These are phyloP conservation scores for Pimephales promelas DNA, from an alignment of 2,113 vertebrate species.

Conservation along the genomic window DNA sequence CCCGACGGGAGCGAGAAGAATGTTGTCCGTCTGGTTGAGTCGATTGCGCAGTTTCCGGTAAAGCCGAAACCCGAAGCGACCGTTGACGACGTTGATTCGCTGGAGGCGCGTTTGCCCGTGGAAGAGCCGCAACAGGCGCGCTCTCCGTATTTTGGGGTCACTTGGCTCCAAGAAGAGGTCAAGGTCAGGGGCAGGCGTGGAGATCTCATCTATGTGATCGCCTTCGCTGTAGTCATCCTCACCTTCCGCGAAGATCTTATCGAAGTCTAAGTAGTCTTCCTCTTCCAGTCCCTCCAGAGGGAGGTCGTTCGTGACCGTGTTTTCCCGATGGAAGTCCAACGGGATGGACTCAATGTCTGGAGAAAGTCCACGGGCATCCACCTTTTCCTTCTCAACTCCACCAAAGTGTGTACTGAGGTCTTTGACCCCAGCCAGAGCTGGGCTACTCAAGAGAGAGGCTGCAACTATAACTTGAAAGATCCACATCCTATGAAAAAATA, in stretches of 20 bases:
- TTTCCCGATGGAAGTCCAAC: constrained; percentile 86
- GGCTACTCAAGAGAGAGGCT: constrained; percentile 71
- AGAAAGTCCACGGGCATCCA: constrained; percentile 54
- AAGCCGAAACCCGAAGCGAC: constrained; percentile 89
- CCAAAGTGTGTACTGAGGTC: constrained; percentile 75
- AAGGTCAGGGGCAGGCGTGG: constrained; percentile 70
- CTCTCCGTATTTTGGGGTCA: constrained; percentile 77
- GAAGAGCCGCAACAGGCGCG: constrained; percentile 87
- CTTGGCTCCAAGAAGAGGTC: constrained; percentile 79
- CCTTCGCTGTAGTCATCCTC: constrained; percentile 81
- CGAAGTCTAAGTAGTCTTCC: constrained; percentile 89
- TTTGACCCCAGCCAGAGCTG: constrained; percentile 74
- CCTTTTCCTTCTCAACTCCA: constrained; percentile 24
- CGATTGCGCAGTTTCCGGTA: constrained; percentile 85
- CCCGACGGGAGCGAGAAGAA: constrained; percentile 91
- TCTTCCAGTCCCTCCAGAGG: constrained; percentile 83
- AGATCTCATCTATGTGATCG: constrained; percentile 83
- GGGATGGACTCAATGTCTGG: constrained; percentile 73
- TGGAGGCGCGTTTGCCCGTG: constrained; percentile 88
- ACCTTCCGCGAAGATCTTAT: constrained; percentile 81
- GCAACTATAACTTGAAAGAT: constrained; percentile 62
- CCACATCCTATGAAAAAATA: constrained; percentile 77
- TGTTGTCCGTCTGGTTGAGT: constrained; percentile 82
- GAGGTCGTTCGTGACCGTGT: constrained; percentile 90
- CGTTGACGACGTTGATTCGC: constrained; percentile 88